These are phyloP conservation scores for Emydura subglobosa DNA, from an alignment of 2,113 vertebrate species.

Conservation along the genomic window DNA sequence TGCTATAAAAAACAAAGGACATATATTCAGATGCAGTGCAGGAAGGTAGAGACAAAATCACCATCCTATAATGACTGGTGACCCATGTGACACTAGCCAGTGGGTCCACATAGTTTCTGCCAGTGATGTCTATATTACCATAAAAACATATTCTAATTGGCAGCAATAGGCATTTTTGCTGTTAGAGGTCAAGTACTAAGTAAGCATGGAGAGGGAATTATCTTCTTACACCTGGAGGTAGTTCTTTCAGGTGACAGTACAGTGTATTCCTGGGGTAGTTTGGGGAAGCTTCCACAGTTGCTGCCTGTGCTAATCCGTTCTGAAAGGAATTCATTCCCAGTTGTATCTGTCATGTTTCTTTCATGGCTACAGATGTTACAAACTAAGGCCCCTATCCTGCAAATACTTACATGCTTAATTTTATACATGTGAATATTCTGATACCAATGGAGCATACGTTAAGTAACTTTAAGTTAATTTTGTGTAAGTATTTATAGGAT, in stretches of 20 bases:
- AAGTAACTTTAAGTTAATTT: not conserved
- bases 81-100: not conserved
- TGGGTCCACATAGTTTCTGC: not conserved
- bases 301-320: not conserved
- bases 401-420: not conserved
- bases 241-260: not conserved
- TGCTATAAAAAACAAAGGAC: not conserved
- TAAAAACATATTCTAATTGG: not conserved
- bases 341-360: not conserved
- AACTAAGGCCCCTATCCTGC: not conserved
- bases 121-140: not conserved
- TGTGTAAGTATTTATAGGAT: not conserved
- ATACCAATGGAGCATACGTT: not conserved
- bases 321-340: not conserved
- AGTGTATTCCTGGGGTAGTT: not conserved
- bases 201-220: not conserved
- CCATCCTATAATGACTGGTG: not conserved
- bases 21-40: not conserved
- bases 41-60: not conserved
- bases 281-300: not conserved
- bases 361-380: not conserved
- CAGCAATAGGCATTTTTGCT: not conserved
- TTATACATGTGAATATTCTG: not conserved
- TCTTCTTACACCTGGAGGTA: not conserved
- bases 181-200: not conserved